phyloP scores from a whole-genome alignment of 1,140 invertebrate genomes.

The Lanistes nyassanus region DNA sequence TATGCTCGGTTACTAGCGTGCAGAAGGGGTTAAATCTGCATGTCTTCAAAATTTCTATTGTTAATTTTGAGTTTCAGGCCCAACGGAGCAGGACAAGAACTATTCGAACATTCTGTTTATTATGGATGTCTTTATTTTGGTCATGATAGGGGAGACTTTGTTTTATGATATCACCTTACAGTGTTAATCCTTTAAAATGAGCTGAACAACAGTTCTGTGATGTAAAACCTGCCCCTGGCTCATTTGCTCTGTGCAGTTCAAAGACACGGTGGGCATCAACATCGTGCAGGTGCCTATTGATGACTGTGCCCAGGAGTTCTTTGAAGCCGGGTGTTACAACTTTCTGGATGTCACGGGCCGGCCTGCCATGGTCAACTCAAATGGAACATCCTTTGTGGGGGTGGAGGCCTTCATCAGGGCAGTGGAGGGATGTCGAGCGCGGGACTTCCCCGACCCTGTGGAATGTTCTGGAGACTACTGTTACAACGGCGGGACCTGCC shows the following conservation, averaged over 20 bases:
- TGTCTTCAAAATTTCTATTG: too few species aligned
- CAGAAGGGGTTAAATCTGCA: too few species aligned
- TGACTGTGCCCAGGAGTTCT: conserved; percentile 94
- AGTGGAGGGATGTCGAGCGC: conserved; percentile 74
- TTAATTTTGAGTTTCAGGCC: too few species aligned
- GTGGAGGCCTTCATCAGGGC: conserved; percentile 89
- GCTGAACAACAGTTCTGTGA: too few species aligned
- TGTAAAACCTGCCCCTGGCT: too few species aligned
- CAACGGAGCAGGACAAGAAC: too few species aligned
- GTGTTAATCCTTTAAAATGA: too few species aligned
- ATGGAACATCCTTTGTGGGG: conserved; percentile 93
- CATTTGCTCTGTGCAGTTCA: conserved; percentile 76
- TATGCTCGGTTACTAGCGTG: too few species aligned
- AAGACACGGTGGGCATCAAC: conserved; percentile 90
- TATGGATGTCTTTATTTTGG: too few species aligned
- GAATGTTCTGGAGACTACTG: conserved; percentile 90
- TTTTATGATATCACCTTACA: too few species aligned
- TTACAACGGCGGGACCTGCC: conserved; percentile 92
- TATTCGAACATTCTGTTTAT: too few species aligned
- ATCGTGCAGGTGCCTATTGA: conserved; percentile 98
- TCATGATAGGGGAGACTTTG: too few species aligned
- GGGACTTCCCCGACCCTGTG: conserved; percentile 42
- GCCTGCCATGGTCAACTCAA: conserved; percentile 96
- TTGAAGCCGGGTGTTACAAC: conserved; percentile 93
- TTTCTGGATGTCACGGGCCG: conserved; percentile 81